Evolutionary conservation across 2,797 vertebrate species (phyloP).

Genomic region (Lacerta viridis): DNA sequence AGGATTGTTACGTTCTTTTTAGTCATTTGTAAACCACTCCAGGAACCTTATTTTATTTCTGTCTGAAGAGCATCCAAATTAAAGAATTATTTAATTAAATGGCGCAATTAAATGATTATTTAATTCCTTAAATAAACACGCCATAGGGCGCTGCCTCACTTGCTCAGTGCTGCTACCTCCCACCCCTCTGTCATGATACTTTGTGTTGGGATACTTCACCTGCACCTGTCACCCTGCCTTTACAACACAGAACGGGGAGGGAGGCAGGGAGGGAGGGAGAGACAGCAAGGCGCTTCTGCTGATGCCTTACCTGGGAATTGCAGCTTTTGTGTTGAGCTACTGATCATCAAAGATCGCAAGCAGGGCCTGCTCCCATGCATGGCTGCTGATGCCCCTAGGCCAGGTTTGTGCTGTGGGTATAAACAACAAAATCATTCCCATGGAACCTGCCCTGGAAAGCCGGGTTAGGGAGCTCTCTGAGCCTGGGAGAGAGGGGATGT

Average conservation of each 20-base stretch:
- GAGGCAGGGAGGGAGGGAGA: background rate
- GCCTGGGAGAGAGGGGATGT: conserved; percentile 39
- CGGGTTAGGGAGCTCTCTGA: conserved; percentile 15
- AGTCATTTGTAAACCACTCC: background rate
- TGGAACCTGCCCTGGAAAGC: conserved; percentile 42
- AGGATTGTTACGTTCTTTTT: background rate
- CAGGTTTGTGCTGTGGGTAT: conserved; percentile 68
- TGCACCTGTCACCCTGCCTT: no score
- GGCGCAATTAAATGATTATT: no score
- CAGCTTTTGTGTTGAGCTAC: conserved; percentile 12
- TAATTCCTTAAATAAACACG: background rate
- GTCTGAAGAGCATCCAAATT: no score
- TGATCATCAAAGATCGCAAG: conserved; percentile 32
- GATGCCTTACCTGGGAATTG: conserved; percentile 23
- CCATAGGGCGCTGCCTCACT: background rate
- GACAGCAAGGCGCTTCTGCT: background rate
- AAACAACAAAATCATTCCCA: conserved; percentile 72
- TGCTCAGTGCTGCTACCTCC: background rate
- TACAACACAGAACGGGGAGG: background rate
- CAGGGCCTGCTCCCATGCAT: conserved; percentile 34
- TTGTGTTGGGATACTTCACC: background rate
- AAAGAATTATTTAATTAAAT: no score
- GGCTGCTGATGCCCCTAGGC: conserved; percentile 53
- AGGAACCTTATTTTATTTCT: no score
- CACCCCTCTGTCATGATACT: background rate